Base-by-base conservation (phyloP, 2,797 vertebrate genomes). In the Pseudotriccus pelzelni region DNA sequence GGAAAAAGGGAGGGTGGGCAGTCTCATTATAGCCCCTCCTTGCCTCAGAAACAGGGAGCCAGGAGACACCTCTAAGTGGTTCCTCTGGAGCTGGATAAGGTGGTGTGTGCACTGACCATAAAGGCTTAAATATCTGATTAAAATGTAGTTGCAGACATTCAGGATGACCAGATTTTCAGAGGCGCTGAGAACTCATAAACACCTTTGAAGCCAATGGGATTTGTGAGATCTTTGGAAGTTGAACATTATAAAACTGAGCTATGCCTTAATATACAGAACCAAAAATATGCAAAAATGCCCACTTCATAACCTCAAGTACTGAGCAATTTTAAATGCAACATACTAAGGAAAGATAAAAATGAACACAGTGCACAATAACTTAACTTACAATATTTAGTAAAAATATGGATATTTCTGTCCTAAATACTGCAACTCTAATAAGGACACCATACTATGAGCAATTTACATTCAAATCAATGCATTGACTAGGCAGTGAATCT, bases 391-490 rank as follows among this genome's bases (percentile, higher is more conserved):
- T 72, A 72, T 73, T 89, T 81, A 74, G 44, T 36, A 49, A 89
- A 94, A 75, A 80, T 53, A 83, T 14, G 44, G 56, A 7, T 72
- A 58, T 78, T 94, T 93, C 72, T 89, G 30, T 80, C 59, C 81
- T 75, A 69, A 94, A 56, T 36, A 68, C 36, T 36, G 24, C 20
- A 56, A 15, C 30, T 81, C 36, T 84, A 85, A 68, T 77, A 75
- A 94, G 72, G 77, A 89, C 27, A 73, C 22, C 41, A 90, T 90
- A 66, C 30, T 34, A 50, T 13, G 37, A 90, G n/a, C 47, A 87
- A 78, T 90, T 95, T 88, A 69, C 50, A 85, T 70, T 6, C 72
- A 85, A 87, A 87, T 91, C 80, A 87, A 87, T 93, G 59, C 68
- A 89, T 73, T 92, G 90, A 87, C 36, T 23, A 11, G 46, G 39